Conservation (phyloP, 2,113 vertebrate species). For the Syngnathoides biaculeatus region DNA sequence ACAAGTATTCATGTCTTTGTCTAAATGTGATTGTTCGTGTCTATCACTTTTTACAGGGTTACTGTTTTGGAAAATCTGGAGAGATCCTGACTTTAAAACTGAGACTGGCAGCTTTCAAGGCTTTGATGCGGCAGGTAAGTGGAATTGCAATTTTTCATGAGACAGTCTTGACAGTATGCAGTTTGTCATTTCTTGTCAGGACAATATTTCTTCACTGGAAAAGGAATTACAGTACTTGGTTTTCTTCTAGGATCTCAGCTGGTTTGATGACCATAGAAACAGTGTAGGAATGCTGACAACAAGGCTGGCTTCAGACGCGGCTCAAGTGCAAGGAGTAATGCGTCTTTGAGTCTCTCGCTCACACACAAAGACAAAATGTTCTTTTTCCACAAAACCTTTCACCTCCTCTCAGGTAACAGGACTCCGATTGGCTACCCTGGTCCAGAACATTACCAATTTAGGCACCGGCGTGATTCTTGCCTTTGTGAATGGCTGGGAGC, state of each 20-base stretch:
- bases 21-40: not conserved
- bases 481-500: slow-evolving; percentile 89
- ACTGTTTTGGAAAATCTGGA: slow-evolving; percentile 89
- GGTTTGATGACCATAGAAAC: slow-evolving; percentile 89
- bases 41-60: slow-evolving; percentile 76
- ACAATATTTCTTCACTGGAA: not conserved
- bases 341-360: not conserved
- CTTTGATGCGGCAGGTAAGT: slow-evolving; percentile 93
- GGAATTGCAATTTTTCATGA: not conserved
- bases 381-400: not conserved
- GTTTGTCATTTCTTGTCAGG: not conserved
- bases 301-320: slow-evolving; percentile 88
- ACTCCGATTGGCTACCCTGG: slow-evolving; percentile 79
- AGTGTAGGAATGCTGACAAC: slow-evolving; percentile 90
- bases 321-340: slow-evolving; percentile 93
- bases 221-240: not conserved
- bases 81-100: slow-evolving; percentile 91
- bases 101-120: slow-evolving; percentile 82
- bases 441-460: slow-evolving; percentile 89
- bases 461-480: slow-evolving; percentile 86
- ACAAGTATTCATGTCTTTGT: not conserved
- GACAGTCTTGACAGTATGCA: not conserved
- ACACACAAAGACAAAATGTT: not conserved
- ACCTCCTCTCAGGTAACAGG: slow-evolving; percentile 80
- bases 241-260: slow-evolving; percentile 82